Evolutionary conservation across 2,888 invertebrate species (phyloP), one percentile per base, ranked within the genome.

Genomic region (Hydriomena furcata): DNA sequence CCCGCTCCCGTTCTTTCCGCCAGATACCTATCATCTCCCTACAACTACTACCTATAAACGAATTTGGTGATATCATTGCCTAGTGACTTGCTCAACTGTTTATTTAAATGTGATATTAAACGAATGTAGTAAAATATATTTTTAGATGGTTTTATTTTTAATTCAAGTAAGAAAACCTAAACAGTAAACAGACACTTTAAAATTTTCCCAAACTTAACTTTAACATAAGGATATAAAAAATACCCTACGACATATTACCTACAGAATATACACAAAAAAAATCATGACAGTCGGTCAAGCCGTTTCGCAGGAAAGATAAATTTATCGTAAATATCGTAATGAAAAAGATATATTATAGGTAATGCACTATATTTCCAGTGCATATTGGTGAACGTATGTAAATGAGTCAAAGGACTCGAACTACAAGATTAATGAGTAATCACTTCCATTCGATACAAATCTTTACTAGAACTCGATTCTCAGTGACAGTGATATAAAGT

Each of bases 11-110:
- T 63, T 32, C 47, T 69, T 5, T 59, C 72, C 20, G 72, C 68
- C 32, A 62, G 75, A 82, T 86, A 84, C 67, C 55, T 82, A 7
- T 71, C 84, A 8, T 70, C 84, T 23, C 84, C 85, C 34, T 85
- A 82, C 73, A 60, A 84, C 34, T 85, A 82, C 74, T 61, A 66
- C 64, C 61, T 86, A 58, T 89, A 88, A 80, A 76, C 73, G 79
- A 82, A 84, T 82, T 84, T 81, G 86, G 84, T 77, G 82, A 73
- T 60, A 72, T 79, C 84, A 84, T 86, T 82, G 68, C 73, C 77
- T 72, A 79, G 88, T 89, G 89, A 88, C 87, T 85, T 87, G 88
- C 88, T 87, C 82, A 84, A 78, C 74, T 59, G 52, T 61, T 46
- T 64, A 60, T 63, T 46, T 21, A 52, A 56, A 59, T 61, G 57